phyloP scores from a whole-genome alignment of 2,113 vertebrate genomes.

The Sinosuthora webbiana region DNA sequence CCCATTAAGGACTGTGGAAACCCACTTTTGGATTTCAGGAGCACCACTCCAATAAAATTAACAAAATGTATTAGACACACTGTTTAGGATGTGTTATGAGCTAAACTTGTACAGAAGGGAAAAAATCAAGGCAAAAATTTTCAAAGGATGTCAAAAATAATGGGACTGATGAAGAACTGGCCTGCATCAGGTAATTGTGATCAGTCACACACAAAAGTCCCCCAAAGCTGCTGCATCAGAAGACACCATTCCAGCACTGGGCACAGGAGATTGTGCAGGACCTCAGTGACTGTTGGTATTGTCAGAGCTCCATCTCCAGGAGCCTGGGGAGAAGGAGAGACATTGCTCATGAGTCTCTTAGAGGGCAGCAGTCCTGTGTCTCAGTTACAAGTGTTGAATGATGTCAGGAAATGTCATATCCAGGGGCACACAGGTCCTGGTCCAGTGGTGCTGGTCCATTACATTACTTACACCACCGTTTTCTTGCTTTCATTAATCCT shows the following conservation, averaged over 20 bases:
- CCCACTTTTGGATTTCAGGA: not conserved
- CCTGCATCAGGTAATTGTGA: not conserved
- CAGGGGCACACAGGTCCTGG: not conserved
- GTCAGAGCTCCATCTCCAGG: not conserved
- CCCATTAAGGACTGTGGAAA: not conserved
- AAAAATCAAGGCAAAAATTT: not conserved
- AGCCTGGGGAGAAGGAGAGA: not conserved
- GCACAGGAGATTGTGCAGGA: not conserved
- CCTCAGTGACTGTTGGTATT: rapidly evolving
- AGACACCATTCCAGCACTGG: not conserved
- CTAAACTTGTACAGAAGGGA: not conserved
- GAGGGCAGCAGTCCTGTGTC: rapidly evolving
- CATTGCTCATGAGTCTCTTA: not conserved
- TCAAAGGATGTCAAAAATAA: not conserved
- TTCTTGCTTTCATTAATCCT: not conserved
- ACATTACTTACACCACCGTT: not conserved
- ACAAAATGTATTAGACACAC: not conserved
- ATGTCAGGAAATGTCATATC: not conserved
- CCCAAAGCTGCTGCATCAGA: not conserved
- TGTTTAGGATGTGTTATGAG: not conserved
- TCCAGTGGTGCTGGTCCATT: not conserved
- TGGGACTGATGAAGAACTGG: not conserved
- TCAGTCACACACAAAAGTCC: not conserved
- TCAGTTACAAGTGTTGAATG: not conserved
- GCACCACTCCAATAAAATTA: not conserved